Evolutionary conservation across 2,113 vertebrate species (phyloP), one percentile per base, ranked within the genome.

Genomic region (Phaethon lepturus): DNA sequence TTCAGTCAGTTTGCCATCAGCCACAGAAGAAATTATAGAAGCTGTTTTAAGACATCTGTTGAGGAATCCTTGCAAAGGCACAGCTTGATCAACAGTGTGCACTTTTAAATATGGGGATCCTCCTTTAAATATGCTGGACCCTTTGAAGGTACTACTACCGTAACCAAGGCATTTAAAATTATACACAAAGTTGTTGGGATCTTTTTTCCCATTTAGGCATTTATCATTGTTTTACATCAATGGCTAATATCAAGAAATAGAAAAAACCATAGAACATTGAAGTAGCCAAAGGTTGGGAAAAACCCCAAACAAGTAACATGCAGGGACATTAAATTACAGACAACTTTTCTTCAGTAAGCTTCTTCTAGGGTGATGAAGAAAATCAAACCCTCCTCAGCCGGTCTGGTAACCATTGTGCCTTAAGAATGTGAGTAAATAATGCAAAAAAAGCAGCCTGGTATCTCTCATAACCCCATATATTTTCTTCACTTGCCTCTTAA

Each of bases 261-360:
- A 53, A 84, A 49, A 18, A 86, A 63, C 24, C 28, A 66, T 38
- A 59, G 91, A 85, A 26, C 26, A 47, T 69, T 86, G 76, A 86
- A 77, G 55, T 44, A 18, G 20, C 23, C 93, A 78, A 93, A 96
- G 64, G 28, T 55, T 89, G 71, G 81, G 81, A 79, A 92, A 93
- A 62, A 63, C 71, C 77, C 86, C 20, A 20, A 52, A 42, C 11
- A 94, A 91, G 49, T 28, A 76, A 44, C n/a, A 52, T 71, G 24
- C 82, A 53, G 47, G 64, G 67, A 53, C 16, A 42, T 75, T 64
- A 45, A 75, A 23, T 49, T 88, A 17, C 49, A 95, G 64, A 40
- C 23, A 64, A 20, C 6, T 53, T 82, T n/a, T 56, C 35, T 71
- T 84, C 47, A 77, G 40, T 49, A 63, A 47, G n/a, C 24, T 33